These are phyloP conservation scores for Myotis planiceps DNA, from an alignment of 2,797 vertebrate genomes.

Conservation along the genomic window DNA sequence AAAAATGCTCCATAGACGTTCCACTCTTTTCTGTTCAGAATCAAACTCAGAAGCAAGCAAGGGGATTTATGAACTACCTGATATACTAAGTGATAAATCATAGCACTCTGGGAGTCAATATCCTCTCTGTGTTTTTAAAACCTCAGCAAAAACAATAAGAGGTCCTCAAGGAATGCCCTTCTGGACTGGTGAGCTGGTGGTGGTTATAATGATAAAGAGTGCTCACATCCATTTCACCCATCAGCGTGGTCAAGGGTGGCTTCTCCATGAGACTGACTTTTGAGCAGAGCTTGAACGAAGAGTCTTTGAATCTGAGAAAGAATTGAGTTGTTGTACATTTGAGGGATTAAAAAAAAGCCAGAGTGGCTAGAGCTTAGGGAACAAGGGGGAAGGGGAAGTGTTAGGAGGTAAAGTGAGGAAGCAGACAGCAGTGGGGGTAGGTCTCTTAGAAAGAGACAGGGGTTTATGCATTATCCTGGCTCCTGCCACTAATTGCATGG, in stretches of 20 bases:
- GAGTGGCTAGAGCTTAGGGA: not conserved
- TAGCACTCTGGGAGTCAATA: not conserved
- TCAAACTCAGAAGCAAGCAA: constrained; percentile 15
- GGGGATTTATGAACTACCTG: not conserved
- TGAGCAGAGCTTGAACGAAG: not conserved
- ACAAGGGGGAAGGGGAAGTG: not conserved
- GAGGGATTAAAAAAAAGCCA: not conserved
- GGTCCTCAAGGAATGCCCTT: not conserved
- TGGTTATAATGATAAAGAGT: not conserved
- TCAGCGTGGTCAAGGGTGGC: not conserved
- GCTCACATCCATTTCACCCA: not conserved
- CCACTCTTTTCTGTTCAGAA: not conserved
- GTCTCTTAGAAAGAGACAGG: not conserved
- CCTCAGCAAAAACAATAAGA: not conserved
- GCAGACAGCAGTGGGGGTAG: not conserved
- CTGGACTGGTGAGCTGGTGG: not conserved
- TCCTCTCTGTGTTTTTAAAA: not conserved
- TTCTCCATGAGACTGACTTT: not conserved
- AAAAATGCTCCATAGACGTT: not conserved
- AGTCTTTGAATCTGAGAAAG: not conserved
- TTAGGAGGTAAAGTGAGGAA: not conserved
- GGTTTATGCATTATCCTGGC: not conserved
- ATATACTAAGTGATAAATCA: constrained; percentile 19
- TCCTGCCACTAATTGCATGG: not conserved
- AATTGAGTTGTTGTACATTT: not conserved